These are phyloP conservation scores for Albula goreensis DNA, from an alignment of 2,113 vertebrate genomes.

Conservation along the genomic window DNA sequence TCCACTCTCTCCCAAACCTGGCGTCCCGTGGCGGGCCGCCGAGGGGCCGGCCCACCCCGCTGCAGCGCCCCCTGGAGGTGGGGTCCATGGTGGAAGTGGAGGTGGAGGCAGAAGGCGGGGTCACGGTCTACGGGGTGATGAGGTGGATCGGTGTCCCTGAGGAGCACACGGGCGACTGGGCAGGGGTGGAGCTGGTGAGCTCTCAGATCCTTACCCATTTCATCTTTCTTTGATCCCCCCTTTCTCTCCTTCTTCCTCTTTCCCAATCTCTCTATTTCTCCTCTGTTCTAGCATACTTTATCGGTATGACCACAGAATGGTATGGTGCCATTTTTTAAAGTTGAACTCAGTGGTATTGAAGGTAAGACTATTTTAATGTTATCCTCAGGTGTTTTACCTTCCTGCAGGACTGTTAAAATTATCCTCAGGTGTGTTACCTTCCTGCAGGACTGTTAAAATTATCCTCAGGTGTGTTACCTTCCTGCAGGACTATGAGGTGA, in stretches of 20 bases:
- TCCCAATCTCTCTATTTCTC: no score
- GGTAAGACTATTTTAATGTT: no score
- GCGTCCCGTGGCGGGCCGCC: not conserved
- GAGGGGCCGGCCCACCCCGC: not conserved
- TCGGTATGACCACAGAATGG: no score
- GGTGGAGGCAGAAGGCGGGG: constrained; percentile 52
- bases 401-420: not conserved
- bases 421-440: not conserved
- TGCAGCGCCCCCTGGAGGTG: constrained; percentile 53
- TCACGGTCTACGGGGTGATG: constrained; percentile 67
- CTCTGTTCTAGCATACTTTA: no score
- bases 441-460: no score
- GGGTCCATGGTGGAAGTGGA: constrained; percentile 70
- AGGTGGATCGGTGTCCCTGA: constrained; percentile 64
- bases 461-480: not conserved
- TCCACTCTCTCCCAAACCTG: constrained; percentile 4
- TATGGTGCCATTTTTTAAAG: no score
- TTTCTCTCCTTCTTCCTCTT: no score
- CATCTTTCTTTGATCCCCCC: not conserved
- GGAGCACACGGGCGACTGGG: constrained; percentile 57
- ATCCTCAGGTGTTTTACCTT: not conserved
- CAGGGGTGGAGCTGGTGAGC: constrained; percentile 72
- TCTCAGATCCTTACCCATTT: not conserved
- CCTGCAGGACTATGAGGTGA: constrained; percentile 64
- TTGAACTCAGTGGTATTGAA: no score